Conservation (phyloP, 2,113 vertebrate species). For the Leiothrix lutea region DNA sequence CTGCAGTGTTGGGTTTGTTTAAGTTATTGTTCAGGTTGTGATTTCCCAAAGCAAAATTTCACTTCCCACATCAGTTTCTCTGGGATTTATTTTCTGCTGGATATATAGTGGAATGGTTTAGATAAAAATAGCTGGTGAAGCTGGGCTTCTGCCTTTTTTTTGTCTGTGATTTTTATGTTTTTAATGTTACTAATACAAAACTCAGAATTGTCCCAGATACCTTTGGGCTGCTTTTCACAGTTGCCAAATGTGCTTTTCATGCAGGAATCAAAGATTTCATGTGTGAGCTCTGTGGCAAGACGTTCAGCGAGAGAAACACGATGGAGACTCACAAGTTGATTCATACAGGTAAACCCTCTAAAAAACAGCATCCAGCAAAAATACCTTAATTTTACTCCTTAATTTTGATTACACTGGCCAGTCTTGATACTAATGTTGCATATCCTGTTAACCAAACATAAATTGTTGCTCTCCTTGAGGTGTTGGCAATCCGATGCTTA, state of each 20-base stretch:
- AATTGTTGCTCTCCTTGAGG: background rate
- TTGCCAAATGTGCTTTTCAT: background rate
- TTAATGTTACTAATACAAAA: background rate
- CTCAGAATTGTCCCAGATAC: background rate
- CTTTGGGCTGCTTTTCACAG: background rate
- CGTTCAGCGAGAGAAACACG: constrained; percentile 95
- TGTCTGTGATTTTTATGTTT: background rate
- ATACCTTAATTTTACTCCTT: background rate
- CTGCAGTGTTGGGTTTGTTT: background rate
- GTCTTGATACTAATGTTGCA: background rate
- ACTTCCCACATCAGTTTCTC: background rate
- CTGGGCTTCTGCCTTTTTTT: background rate
- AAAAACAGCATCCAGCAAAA: background rate
- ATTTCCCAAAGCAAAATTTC: background rate
- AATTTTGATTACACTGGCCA: background rate
- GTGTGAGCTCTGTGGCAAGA: constrained; percentile 97
- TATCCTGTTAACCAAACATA: background rate
- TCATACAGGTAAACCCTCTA: constrained; percentile 84
- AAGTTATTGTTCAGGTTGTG: background rate
- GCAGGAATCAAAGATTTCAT: constrained; percentile 98
- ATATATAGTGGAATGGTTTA: background rate
- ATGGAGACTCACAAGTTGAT: constrained; percentile 98
- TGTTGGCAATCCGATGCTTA: background rate
- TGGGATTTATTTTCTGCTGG: background rate
- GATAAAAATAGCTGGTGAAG: background rate